These are phyloP conservation scores for Tribolium castaneum DNA, from an alignment of 1,140 invertebrate genomes.

Conservation along the genomic window DNA sequence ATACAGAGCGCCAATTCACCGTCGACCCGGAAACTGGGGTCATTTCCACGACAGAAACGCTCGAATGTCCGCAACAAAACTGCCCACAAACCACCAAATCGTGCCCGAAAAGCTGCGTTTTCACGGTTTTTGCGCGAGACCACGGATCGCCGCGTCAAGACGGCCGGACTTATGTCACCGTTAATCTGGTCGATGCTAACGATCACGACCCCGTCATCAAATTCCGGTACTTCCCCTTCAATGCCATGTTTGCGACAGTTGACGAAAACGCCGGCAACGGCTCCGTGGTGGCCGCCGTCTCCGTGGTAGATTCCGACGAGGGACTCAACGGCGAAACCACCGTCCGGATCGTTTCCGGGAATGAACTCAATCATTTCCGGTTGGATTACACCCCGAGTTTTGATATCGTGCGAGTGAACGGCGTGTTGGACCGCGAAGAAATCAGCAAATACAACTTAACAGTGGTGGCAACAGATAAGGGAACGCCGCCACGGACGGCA, in stretches of 20 bases:
- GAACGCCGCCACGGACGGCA: slow-evolving; percentile 83
- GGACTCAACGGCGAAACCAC: slow-evolving; percentile 90
- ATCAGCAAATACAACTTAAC: slow-evolving; percentile 93
- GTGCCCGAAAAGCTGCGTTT: slow-evolving; percentile 91
- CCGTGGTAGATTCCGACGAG: slow-evolving; percentile 90
- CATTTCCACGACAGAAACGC: slow-evolving; percentile 81
- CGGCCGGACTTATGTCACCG: slow-evolving; percentile 93
- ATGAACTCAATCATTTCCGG: slow-evolving; percentile 90
- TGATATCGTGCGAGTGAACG: slow-evolving; percentile 92
- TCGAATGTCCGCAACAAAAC: slow-evolving; percentile 82
- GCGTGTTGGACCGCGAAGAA: slow-evolving; percentile 91
- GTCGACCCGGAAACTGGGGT: slow-evolving; percentile 90
- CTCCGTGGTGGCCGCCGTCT: slow-evolving; percentile 92
- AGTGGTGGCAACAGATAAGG: slow-evolving; percentile 90
- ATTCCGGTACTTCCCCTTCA: slow-evolving; percentile 88
- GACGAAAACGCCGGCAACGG: slow-evolving; percentile 93
- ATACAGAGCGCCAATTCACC: slow-evolving; percentile 85
- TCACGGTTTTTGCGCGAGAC: slow-evolving; percentile 93
- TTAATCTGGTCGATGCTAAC: slow-evolving; percentile 93
- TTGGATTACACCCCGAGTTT: slow-evolving; percentile 86
- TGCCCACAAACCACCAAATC: slow-evolving; percentile 67
- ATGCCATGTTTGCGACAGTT: slow-evolving; percentile 86
- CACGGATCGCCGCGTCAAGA: slow-evolving; percentile 90
- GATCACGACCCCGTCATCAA: slow-evolving; percentile 94
- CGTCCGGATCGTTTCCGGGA: slow-evolving; percentile 86